These are phyloP conservation scores for fruit fly (Drosophila melanogaster) DNA, from an alignment of 1,140 invertebrate species.

Conservation along the genomic window Release_6_plus_ISO1_MT NT_033777.3:9632001-9632500, in stretches of 20 bases:
- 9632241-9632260: constrained; percentile 34
- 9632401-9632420: constrained; percentile 98
- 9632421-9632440: constrained; percentile 98
- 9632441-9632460: constrained; percentile 99
- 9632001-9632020: not conserved
- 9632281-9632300: not conserved
- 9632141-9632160: not conserved
- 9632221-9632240: constrained; percentile 18
- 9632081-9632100: not conserved
- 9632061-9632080: not conserved
- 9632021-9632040: not conserved
- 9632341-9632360: constrained; percentile 7
- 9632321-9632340: not conserved
- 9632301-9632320: not conserved
- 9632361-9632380: constrained; percentile 87
- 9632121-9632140: not conserved
- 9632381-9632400: constrained; percentile 95
- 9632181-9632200: constrained; percentile 4
- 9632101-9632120: not conserved
- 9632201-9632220: constrained; percentile 17
- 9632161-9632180: not conserved
- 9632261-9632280: constrained; percentile 22
- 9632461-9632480: constrained; percentile 95
- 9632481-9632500: constrained; percentile 96
- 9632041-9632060: not conserved